These are phyloP conservation scores for Carabus problematicus DNA, from an alignment of 2,888 invertebrate species.

Conservation along the genomic window DNA sequence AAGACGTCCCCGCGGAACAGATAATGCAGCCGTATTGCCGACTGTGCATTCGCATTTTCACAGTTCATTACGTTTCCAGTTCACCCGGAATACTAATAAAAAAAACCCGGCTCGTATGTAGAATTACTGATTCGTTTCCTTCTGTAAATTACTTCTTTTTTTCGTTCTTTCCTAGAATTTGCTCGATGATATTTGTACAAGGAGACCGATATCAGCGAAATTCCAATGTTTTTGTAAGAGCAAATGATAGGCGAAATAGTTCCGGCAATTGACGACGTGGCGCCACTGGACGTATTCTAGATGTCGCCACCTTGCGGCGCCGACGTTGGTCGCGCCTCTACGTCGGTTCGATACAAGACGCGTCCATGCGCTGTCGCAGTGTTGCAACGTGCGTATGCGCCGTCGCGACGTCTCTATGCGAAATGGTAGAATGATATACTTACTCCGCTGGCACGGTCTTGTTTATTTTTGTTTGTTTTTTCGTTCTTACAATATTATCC, in stretches of 20 bases:
- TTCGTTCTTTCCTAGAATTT: background rate
- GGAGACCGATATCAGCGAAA: conserved; percentile 15
- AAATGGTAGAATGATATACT: background rate
- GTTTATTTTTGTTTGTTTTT: too few relatives aligned
- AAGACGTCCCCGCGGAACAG: conserved; percentile 27
- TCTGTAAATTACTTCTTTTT: background rate
- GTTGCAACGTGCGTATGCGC: conserved; percentile 14
- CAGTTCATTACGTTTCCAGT: conserved; percentile 27
- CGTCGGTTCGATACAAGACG: conserved; percentile 34
- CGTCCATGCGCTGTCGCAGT: conserved; percentile 29
- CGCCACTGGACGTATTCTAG: conserved; percentile 32
- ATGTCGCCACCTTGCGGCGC: conserved; percentile 37
- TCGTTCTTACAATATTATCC: too few relatives aligned
- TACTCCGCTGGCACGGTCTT: too few relatives aligned
- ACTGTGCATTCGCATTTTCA: conserved; percentile 37
- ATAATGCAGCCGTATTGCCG: conserved; percentile 32
- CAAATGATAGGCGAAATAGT: conserved; percentile 24
- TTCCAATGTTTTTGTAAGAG: conserved; percentile 20
- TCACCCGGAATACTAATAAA: background rate
- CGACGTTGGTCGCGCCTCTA: background rate
- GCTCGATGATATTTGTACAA: conserved; percentile 3
- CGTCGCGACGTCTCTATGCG: background rate
- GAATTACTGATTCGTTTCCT: conserved; percentile 1
- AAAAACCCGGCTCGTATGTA: background rate
- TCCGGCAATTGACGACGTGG: conserved; percentile 15